Evolutionary conservation across 2,888 invertebrate genomes (phyloP), one percentile per base, ranked within the genome.

Genomic region (Tinea trinotella): DNA sequence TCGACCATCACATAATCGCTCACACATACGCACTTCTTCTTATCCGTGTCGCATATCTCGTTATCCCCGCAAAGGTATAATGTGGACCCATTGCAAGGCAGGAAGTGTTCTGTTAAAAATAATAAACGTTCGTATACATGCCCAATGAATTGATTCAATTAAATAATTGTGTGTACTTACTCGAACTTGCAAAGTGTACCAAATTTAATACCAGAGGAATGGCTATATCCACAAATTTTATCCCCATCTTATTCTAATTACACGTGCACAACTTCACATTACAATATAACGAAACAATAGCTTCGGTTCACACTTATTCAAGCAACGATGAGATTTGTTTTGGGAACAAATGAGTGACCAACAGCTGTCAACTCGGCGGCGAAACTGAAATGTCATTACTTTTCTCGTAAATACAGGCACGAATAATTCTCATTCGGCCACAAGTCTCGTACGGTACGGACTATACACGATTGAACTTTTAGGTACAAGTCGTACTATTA

Each of bases 91-190:
- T 78, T 72, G 71, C 87, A 87, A 65, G 71, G 65, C 79, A 78
- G 85, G 80, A 86, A 76, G 70, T 75, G 66, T 61, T 81, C 86
- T 85, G 85, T 83, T 86, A 83, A 81, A 83, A 80, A 78, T 72
- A 80, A 78, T 76, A 70, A 69, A 67, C 64, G 67, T 66, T 19
- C 46, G 17, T 1, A 46, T 19, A 46, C 46, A 19, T 46, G 46
- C 65, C 68, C 61, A 68, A 64, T 66, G 71, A 78, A 82, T 83
- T 83, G 82, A 76, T 75, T 85, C 83, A 84, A 85, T 85, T 85
- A 84, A 80, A 83, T 85, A 82, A 85, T 83, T 70, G 84, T 71
- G 64, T 60, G 62, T 71, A 76, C 83, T 82, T 76, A 85, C 85
- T 82, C 64, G 63, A 58, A 70, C 65, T 71, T 59, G 71, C 69